Evolutionary conservation across 2,113 vertebrate genomes (phyloP), one percentile per base, ranked within the genome.

Genomic region (Ginglymostoma cirratum): DNA sequence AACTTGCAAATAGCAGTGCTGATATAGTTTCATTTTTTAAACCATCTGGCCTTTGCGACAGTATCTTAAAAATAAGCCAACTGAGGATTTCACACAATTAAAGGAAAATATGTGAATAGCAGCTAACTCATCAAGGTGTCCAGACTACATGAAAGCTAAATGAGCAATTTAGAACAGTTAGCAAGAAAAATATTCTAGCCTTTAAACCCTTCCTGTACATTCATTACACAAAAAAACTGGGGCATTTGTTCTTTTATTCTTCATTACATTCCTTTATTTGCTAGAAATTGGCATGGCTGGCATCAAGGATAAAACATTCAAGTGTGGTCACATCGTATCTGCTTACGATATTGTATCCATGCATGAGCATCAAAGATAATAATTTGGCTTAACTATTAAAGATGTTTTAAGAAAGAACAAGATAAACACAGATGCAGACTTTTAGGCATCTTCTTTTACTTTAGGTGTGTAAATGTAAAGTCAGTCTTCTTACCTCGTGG

Each of bases 401-500:
- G 72, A 76, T 70, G 24, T 30, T 30, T 7, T 15, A 48, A 45
- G 83, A 85, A 21, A 90, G 42, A 85, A 38, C 34, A 90, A 52
- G 19, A 87, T 55, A 87, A 90, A 90, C 52, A 55, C 27, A 93
- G 10, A 66, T 93, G 61, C n/a, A 66, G 89, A 66, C 34, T 83
- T 80, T 19, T 0, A 42, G 38, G 19, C 55, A 85, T 61, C 34
- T 67, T 15, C 34, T 21, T 95, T 95, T 34, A 70, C 67, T 30
- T 69, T 42, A 38, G 69, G 69, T 27, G 65, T 45, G 38, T 34
- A 72, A 67, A 95, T 72, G 45, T 15, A 96, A 85, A 96, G 45
- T 85, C 61, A 87, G 7, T 24, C 65, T 97, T 97, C 86, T 98
- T 98, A 98, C 98, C 98, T 98, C 98, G 98, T 96, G 99, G 99